A percentile compares a stretch with the other conserved stretches of the same genome.
Evolutionary conservation across 2,797 vertebrate species (phyloP).

Genomic region (Meriones psammophilus): DNA sequence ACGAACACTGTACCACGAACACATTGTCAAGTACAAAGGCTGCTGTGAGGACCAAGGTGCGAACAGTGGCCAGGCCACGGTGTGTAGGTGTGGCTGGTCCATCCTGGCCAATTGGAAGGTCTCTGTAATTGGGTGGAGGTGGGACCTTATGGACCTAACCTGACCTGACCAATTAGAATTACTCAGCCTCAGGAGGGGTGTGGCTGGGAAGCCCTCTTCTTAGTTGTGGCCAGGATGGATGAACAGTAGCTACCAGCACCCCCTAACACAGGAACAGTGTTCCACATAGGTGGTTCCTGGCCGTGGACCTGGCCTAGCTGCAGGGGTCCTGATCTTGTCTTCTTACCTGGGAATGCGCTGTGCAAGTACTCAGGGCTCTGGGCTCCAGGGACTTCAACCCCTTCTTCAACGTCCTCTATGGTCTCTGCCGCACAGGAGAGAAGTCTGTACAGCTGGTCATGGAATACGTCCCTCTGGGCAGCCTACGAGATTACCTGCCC

Average conservation of each 20-base stretch:
- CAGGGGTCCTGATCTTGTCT: not conserved
- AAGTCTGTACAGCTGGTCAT: slow-evolving; percentile 96
- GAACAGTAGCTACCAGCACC: accelerated
- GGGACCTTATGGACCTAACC: not conserved
- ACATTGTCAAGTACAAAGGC: slow-evolving; percentile 98
- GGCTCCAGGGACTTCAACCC: not conserved
- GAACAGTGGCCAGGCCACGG: not conserved
- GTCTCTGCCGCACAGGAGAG: slow-evolving; percentile 89
- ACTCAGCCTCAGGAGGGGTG: not conserved
- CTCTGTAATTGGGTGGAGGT: not conserved
- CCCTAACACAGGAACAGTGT: accelerated
- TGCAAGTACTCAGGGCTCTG: not conserved
- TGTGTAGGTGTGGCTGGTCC: not conserved
- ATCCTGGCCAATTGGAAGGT: slow-evolving; percentile 75
- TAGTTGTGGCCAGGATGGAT: not conserved
- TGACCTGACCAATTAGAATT: slow-evolving; percentile 76
- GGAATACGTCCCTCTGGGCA: slow-evolving; percentile 96
- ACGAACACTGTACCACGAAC: slow-evolving; percentile 93
- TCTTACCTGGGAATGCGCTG: not conserved
- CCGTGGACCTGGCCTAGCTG: not conserved
- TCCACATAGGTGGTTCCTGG: not conserved
- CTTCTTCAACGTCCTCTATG: no score
- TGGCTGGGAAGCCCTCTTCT: not conserved
- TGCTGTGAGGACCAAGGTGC: slow-evolving; percentile 95
- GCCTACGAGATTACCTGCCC: slow-evolving; percentile 94